Evolutionary conservation across 2,888 invertebrate genomes (phyloP).

Genomic region (Macrophya alboannulata): DNA sequence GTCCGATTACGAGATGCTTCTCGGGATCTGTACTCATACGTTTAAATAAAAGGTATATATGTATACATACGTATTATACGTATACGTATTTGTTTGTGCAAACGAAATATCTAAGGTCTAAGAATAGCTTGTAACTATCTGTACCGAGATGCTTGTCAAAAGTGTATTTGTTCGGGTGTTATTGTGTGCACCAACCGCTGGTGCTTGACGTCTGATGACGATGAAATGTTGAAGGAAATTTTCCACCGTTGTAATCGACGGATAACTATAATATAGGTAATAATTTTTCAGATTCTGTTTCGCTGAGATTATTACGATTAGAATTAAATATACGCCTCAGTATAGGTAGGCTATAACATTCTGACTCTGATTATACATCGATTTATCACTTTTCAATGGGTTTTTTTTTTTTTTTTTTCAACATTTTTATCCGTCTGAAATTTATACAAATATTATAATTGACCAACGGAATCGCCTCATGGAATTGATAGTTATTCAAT

Average conservation of each 20-base stretch:
- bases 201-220: background rate
- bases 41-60: background rate
- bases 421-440: background rate
- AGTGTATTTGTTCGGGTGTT: constrained; percentile 44
- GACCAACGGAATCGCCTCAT: background rate
- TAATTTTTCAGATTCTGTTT: background rate
- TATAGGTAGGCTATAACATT: background rate
- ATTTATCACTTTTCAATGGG: background rate
- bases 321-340: background rate
- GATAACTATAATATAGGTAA: too few relatives aligned
- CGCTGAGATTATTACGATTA: background rate
- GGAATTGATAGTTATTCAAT: constrained; percentile 1
- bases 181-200: background rate
- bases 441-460: constrained; percentile 9
- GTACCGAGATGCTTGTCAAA: constrained; percentile 26
- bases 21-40: background rate
- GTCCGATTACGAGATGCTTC: background rate
- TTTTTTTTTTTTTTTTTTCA: too few relatives aligned
- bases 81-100: background rate
- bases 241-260: constrained; percentile 12
- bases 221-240: constrained; percentile 4
- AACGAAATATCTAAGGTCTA: constrained; percentile 32
- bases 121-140: constrained; percentile 26
- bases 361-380: background rate
- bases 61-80: too few relatives aligned